Base-by-base conservation (phyloP, 1,140 invertebrate species). In the Centruroides vittatus region DNA sequence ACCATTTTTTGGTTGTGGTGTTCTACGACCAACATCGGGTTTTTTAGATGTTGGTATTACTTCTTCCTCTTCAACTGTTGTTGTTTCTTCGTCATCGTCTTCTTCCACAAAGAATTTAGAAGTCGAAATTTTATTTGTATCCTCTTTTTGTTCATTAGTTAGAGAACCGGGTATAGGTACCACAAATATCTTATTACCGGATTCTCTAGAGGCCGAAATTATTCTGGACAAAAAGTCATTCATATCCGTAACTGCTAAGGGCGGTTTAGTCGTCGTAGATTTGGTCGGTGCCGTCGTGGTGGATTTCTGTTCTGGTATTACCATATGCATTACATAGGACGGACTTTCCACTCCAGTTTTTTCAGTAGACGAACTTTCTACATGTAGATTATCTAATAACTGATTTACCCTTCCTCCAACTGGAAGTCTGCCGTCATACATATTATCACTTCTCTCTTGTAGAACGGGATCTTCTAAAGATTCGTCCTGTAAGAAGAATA, bases 141-240 rank as follows among this genome's bases (percentile, higher is more conserved):
- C 41, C 8, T 41, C 41, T 8, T 41, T 41, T 41, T 41, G 41
- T 41, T 41, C 41, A 41, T 41, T 41, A 6, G 41, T 6, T 8
- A 41, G 41, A 41, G 41, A 8, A 41, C 41, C 41, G 3, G 41
- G 41, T 41, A 41, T 41, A 6, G 41, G 41, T 41, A 41, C 41
- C 5, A 41, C 41, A 41, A 41, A 41, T 41, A 41, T 41, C 41
- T 41, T 41, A 41, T 41, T 41, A 41, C 41, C 41, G 8, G 41
- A 41, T 41, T 41, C 41, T 41, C 41, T 41, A 41, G 62, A 63
- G 7, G 62, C 62, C 5, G 62, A 63, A n/a, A 63, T 63, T 4
- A 63, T 35, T 58, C 60, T 63, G 1, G 62, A 63, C 10, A 63
- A 23, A 23, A 63, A 57, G 11, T 57, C 58, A 13, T 60, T 63